Base-by-base conservation (phyloP, 2,797 vertebrate species). In the Ara ararauna region DNA sequence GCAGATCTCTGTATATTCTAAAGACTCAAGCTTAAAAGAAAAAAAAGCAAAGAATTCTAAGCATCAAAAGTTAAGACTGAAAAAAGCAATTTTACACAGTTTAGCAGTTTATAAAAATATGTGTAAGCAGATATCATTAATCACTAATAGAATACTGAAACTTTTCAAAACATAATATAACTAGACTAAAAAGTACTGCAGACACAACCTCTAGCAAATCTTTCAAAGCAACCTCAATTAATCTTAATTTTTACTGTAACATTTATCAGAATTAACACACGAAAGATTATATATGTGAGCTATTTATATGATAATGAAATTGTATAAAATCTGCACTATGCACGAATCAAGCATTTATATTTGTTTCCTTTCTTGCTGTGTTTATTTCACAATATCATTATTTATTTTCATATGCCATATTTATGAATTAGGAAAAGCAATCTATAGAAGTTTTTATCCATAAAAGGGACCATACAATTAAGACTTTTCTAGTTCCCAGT, bases 231-330 rank as follows among this genome's bases (percentile, higher is more conserved):
- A 88, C 72, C 15, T 94, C 95, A 97, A 97, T 98, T 98, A 96
- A 98, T 98, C 97, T 97, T 98, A 97, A 98, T 98, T 98, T 97
- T 98, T 97, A 97, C 95, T 92, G 83, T 96, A 93, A 94, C 94
- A 97, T 98, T 98, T 98, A 97, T 98, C 98, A 97, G 94, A 98
- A 97, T 97, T 97, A 98, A 96, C 0, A 4, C 65, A 96, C 7
- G 19, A 93, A 97, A 96, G 76, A 97, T 97, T 98, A 97, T 97
- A 97, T 97, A 97, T 98, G 95, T 92, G 54, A 96, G 94, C 96
- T 96, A 98, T 98, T 98, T 98, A 96, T 97, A 97, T 97, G 97
- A 95, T 98, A 98, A 98, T 98, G 97, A 97, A 98, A 97, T 97
- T 93, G 90, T 97, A 65, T 96, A 97, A 97, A 98, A 97, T 91